Conservation (phyloP, 2,888 invertebrate genomes). For the Monoplex corrugatus region DNA sequence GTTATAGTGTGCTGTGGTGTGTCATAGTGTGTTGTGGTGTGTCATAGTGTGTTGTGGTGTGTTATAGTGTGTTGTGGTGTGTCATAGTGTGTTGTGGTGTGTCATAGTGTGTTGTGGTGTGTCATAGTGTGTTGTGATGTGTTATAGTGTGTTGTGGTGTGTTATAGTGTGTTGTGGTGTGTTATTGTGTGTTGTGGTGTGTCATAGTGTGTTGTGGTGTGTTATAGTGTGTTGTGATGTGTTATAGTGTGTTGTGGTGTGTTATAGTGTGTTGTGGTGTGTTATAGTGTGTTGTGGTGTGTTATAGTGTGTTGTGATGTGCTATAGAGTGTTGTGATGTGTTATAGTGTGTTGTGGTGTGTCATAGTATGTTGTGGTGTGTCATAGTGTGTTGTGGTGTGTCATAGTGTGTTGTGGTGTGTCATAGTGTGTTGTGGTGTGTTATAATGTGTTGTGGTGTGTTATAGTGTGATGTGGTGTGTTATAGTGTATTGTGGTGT, state of each 20-base stretch:
- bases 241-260: background rate
- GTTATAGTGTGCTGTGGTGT: background rate
- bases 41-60: background rate
- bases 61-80: background rate
- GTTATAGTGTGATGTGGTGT: background rate
- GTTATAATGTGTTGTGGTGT: background rate
- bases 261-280: background rate
- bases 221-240: too few relatives aligned
- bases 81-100: background rate
- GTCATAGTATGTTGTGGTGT: background rate
- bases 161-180: constrained; percentile 63
- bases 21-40: background rate
- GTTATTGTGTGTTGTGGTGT: background rate
- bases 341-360: background rate
- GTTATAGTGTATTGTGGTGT: background rate
- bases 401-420: too few relatives aligned
- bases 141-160: background rate
- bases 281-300: background rate
- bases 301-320: background rate
- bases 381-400: background rate
- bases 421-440: background rate
- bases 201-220: too few relatives aligned
- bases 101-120: background rate
- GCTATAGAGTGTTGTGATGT: background rate
- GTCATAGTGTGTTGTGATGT: background rate